Evolutionary conservation across 2,888 invertebrate species (phyloP).

Genomic region (Acleris holmiana): DNA sequence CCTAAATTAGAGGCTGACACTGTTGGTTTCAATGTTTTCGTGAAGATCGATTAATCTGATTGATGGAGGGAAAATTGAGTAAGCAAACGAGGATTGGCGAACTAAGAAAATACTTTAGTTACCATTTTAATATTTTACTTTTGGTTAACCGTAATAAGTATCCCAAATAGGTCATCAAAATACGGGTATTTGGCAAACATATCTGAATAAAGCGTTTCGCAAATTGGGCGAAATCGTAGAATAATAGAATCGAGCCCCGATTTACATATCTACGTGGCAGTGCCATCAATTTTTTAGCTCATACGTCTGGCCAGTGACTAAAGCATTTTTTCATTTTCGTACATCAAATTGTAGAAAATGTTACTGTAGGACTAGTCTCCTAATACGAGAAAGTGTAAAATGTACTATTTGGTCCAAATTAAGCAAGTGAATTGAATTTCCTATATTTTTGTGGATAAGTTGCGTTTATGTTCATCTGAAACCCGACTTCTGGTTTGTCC

Average conservation of each 20-base stretch:
- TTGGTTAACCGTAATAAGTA: neutral
- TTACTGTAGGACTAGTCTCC: too few relatives aligned
- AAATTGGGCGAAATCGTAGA: slow-evolving; percentile 7
- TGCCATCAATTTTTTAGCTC: slow-evolving; percentile 15
- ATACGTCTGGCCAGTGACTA: slow-evolving; percentile 2
- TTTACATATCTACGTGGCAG: slow-evolving; percentile 23
- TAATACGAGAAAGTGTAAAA: too few relatives aligned
- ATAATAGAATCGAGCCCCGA: slow-evolving; percentile 17
- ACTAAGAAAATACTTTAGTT: too few relatives aligned
- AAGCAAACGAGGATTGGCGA: too few relatives aligned
- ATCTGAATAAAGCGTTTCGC: neutral
- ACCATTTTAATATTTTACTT: neutral
- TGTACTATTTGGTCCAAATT: too few relatives aligned
- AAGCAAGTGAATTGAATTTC: too few relatives aligned
- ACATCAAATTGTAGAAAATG: neutral
- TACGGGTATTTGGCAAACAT: neutral
- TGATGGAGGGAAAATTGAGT: too few relatives aligned
- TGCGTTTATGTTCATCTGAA: neutral
- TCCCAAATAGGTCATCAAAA: neutral
- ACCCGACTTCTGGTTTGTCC: slow-evolving; percentile 3
- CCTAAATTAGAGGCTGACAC: too few relatives aligned
- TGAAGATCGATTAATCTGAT: too few relatives aligned
- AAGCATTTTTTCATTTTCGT: slow-evolving; percentile 1
- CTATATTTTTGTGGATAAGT: too few relatives aligned
- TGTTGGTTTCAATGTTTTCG: too few relatives aligned